A percentile compares a stretch with the other conserved stretches of the same genome.
These are phyloP conservation scores for Ctenopoma multispine DNA, from an alignment of 2,797 vertebrate species.

Conservation along the genomic window DNA sequence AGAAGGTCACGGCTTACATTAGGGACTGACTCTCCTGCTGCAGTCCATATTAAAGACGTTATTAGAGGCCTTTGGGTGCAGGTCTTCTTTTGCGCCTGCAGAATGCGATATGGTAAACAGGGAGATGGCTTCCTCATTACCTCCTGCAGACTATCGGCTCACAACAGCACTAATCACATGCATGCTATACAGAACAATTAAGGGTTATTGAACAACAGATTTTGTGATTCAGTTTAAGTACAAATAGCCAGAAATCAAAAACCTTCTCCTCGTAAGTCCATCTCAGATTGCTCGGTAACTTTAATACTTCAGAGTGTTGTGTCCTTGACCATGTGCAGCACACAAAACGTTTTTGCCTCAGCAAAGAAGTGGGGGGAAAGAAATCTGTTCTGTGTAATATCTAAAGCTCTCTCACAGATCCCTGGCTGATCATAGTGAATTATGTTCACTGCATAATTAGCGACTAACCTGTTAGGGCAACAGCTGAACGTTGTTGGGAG, in stretches of 20 bases:
- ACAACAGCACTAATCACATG: conserved; percentile 50
- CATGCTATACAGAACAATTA: conserved; percentile 50
- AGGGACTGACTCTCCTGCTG: conserved; percentile 57
- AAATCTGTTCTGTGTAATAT: conserved; percentile 21
- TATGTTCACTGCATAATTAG: conserved; percentile 71
- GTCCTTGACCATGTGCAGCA: conserved; percentile 64
- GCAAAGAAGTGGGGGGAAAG: conserved; percentile 21
- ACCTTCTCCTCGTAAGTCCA: conserved; percentile 15
- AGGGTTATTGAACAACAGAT: conserved; percentile 42
- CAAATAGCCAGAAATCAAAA: conserved; percentile 52
- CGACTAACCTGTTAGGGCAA: conserved; percentile 65
- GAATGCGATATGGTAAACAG: conserved; percentile 69
- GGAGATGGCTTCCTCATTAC: conserved; percentile 71
- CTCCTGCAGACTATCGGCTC: conserved; percentile 63
- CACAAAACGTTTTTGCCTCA: conserved; percentile 43
- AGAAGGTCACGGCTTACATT: conserved; percentile 68
- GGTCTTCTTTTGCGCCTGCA: conserved; percentile 59
- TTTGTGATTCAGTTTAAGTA: conserved; percentile 48
- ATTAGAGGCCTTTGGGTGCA: conserved; percentile 74
- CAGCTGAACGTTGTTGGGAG: conserved; percentile 63
- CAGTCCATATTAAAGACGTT: conserved; percentile 68
- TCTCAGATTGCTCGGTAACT: conserved; percentile 52
- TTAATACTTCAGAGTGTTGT: conserved; percentile 31
- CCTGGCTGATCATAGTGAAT: conserved; percentile 56
- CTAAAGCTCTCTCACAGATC: conserved; percentile 35